Evolutionary conservation across 2,797 vertebrate genomes (phyloP).

Genomic region (Chaetodon trifasciatus): DNA sequence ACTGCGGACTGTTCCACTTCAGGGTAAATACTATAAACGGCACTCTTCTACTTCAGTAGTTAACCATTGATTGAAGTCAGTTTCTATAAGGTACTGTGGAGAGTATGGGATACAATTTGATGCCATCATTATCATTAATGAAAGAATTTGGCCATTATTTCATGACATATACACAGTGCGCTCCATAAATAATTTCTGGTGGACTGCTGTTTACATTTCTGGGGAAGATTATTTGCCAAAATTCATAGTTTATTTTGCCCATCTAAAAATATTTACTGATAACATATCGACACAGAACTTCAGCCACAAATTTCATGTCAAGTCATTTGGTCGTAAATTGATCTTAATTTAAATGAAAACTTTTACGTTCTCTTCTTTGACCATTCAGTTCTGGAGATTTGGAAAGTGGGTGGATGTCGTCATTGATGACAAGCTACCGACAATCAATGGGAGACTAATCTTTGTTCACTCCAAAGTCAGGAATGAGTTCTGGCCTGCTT

Average conservation of each 20-base stretch:
- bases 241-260: not conserved
- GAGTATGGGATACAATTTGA: not conserved
- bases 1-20: conserved; percentile 86
- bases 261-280: not conserved
- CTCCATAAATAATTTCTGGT: not conserved
- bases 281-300: not conserved
- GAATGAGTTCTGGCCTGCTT: conserved; percentile 91
- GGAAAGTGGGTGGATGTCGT: conserved; percentile 85
- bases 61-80: not conserved
- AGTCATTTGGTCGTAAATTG: not conserved
- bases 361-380: not conserved
- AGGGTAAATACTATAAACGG: conserved; percentile 63
- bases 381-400: conserved; percentile 85
- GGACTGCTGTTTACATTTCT: not conserved
- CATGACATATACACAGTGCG: no score
- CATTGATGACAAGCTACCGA: conserved; percentile 86
- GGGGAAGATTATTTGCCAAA: not conserved
- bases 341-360: not conserved
- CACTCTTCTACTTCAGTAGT: not conserved
- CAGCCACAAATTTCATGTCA: not conserved
- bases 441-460: conserved; percentile 72
- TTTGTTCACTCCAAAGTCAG: conserved; percentile 88
- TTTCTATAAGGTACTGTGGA: not conserved
- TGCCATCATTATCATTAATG: not conserved
- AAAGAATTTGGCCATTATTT: not conserved